Evolutionary conservation across 2,113 vertebrate species (phyloP).

Genomic region (Suricata suricatta): DNA sequence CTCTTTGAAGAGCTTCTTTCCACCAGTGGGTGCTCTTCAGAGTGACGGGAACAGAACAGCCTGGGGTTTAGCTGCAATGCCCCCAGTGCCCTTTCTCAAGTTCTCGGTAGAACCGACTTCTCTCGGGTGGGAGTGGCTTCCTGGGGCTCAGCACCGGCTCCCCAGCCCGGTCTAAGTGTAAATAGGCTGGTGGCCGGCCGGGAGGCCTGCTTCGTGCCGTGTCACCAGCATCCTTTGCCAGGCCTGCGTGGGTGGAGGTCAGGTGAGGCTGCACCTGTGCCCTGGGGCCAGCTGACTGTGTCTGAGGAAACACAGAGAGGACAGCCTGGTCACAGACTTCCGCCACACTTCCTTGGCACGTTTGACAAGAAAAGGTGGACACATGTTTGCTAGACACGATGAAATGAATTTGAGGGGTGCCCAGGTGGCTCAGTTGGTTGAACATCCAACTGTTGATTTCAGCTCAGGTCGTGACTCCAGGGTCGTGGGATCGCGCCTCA

Average conservation of each 20-base stretch:
- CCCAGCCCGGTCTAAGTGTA: no score
- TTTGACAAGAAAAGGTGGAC: background rate
- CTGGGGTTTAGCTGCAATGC: background rate
- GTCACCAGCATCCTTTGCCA: background rate
- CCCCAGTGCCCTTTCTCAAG: background rate
- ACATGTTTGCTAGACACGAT: background rate
- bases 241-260: background rate
- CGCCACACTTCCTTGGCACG: background rate
- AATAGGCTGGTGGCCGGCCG: background rate
- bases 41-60: background rate
- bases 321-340: background rate
- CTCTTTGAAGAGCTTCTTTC: background rate
- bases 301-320: background rate
- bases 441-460: no score
- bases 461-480: no score
- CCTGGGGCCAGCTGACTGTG: background rate
- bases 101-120: background rate
- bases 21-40: rapidly evolving
- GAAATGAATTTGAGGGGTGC: background rate
- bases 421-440: no score
- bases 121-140: background rate
- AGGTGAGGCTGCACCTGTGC: background rate
- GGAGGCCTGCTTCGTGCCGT: background rate
- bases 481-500: no score
- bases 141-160: rapidly evolving